Conservation (phyloP, 2,888 invertebrate genomes). For the Campoplex capitator region DNA sequence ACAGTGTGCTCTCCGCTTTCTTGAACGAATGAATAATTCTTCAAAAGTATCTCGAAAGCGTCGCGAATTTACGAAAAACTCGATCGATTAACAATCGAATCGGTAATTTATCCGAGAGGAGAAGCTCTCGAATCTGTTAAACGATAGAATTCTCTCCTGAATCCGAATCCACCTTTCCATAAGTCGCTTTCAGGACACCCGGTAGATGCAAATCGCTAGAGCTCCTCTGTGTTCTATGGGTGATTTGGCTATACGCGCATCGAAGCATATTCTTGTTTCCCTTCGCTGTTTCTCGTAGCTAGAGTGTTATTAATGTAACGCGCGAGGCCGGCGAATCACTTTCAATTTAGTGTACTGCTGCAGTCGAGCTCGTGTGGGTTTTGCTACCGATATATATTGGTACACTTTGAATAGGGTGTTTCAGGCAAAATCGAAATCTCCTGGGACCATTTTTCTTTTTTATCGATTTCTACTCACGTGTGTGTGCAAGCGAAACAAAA, state of each 20-base stretch:
- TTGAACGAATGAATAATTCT: no score
- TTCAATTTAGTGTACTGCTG: constrained; percentile 62
- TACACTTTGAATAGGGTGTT: constrained; percentile 4
- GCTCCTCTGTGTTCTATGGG: constrained; percentile 27
- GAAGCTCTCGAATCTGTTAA: not conserved
- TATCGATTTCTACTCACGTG: not conserved
- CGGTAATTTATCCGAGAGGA: not conserved
- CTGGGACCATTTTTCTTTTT: not conserved
- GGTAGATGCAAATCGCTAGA: constrained; percentile 2
- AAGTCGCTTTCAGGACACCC: not conserved
- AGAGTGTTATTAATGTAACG: constrained; percentile 62
- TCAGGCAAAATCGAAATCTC: constrained; percentile 11
- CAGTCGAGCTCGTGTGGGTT: constrained; percentile 6
- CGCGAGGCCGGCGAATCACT: constrained; percentile 63
- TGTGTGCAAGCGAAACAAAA: not conserved
- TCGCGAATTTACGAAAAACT: not conserved
- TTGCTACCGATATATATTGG: constrained; percentile 10
- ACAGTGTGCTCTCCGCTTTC: not conserved
- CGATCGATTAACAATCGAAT: not conserved
- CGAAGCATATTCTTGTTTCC: constrained; percentile 39
- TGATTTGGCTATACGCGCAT: constrained; percentile 45
- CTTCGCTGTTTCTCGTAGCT: constrained; percentile 36
- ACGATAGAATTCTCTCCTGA: not conserved
- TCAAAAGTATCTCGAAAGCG: not conserved
- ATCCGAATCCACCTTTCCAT: not conserved